Conservation (phyloP, 2,888 invertebrate genomes). For the Gastrophysa polygoni region DNA sequence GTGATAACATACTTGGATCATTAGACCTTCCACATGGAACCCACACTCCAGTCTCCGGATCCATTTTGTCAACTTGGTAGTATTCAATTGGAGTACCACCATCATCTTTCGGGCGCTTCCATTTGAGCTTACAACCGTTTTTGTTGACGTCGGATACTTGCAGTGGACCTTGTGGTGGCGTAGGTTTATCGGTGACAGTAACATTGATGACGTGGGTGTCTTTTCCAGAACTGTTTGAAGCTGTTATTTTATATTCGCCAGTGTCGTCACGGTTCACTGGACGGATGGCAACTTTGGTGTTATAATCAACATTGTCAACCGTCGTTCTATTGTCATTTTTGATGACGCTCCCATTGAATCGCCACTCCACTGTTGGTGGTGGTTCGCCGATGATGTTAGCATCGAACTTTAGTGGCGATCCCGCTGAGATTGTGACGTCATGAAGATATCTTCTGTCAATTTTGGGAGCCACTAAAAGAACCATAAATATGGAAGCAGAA, state of each 20-base stretch:
- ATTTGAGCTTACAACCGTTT: conserved; percentile 91
- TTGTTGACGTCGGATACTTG: conserved; percentile 89
- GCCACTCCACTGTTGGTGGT: conserved; percentile 92
- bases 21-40: conserved; percentile 83
- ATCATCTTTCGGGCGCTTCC: conserved; percentile 95
- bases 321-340: conserved; percentile 70
- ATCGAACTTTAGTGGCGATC: conserved; percentile 91
- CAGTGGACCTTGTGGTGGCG: conserved; percentile 87
- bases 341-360: conserved; percentile 81
- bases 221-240: conserved; percentile 86
- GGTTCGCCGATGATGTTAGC: conserved; percentile 95
- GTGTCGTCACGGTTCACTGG: conserved; percentile 82
- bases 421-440: conserved; percentile 89
- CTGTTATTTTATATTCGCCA: conserved; percentile 86
- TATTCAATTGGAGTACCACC: conserved; percentile 94
- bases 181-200: conserved; percentile 85
- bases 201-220: conserved; percentile 84
- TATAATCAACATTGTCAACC: conserved; percentile 86
- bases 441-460: conserved; percentile 93
- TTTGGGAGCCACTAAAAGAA: conserved; percentile 81
- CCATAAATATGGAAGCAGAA: no score
- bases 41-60: conserved; percentile 88
- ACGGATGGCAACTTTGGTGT: conserved; percentile 82
- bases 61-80: conserved; percentile 95
- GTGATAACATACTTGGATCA: conserved; percentile 70